Percentiles rank a stretch among this genome's conserved stretches.
Conservation (phyloP, 2,113 vertebrate species). For the Pluvianellus socialis region DNA sequence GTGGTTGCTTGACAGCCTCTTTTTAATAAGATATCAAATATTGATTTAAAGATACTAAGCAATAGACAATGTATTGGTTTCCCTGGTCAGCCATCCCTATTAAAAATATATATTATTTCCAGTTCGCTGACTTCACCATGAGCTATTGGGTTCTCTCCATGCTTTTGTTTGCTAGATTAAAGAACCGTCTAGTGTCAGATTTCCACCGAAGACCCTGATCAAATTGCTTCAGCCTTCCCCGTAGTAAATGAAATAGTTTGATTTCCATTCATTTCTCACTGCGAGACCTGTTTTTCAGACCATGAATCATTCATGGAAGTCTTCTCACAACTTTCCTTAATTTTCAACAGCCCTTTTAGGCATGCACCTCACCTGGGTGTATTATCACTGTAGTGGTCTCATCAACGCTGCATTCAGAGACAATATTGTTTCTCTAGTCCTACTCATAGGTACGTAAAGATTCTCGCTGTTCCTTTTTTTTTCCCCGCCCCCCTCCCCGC, state of each 20-base stretch:
- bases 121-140: background rate
- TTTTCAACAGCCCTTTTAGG: background rate
- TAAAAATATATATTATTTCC: slow-evolving; percentile 51
- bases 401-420: background rate
- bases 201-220: background rate
- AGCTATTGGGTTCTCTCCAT: background rate
- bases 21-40: slow-evolving; percentile 45
- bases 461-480: background rate
- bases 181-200: slow-evolving; percentile 2
- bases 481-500: background rate
- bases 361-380: background rate
- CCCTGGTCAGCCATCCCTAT: slow-evolving; percentile 33
- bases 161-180: slow-evolving; percentile 48
- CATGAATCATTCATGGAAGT: slow-evolving; percentile 18
- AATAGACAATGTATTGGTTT: background rate
- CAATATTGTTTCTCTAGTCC: background rate
- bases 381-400: background rate
- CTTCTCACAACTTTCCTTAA: background rate
- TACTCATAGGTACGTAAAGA: background rate
- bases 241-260: background rate
- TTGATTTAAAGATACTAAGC: slow-evolving; percentile 10
- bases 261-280: slow-evolving; percentile 23
- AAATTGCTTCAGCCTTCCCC: slow-evolving; percentile 15
- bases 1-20: background rate
- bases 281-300: background rate